Base-by-base conservation (phyloP, 30 jellyfish, hydroid and myxozoan genomes). In the Sanderia malayensis region DNA sequence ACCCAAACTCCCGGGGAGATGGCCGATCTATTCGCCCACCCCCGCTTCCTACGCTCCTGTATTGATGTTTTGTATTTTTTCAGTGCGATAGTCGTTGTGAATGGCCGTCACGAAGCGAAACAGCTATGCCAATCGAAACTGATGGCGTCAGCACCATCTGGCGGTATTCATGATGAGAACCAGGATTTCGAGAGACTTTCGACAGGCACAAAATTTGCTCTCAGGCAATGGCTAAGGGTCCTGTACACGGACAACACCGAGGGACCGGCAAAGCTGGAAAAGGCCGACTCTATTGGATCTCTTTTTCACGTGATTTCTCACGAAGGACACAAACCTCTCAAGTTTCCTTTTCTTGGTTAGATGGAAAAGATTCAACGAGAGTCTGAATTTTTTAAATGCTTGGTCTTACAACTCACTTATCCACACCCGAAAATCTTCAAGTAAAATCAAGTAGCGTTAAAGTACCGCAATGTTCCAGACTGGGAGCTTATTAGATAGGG, bases 241-340 rank as follows among this genome's bases (percentile, higher is more conserved):
- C 63, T 78, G 9, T 58, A 45, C 71, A 24, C 89, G 1, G 71
- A 78, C 4, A 29, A 64, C 18, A n/a, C n/a, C n/a, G n/a, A n/a
- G n/a, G 74, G 20, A 24, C n/a, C 41, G 57, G 34, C 63, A 4
- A 65, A 28, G 37, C 22, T 61, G 11, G 58, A 61, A 26, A 64
- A 67, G 31, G 61, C 89, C 1, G 89, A 78, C 61, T 78, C 89
- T 0, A 66, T 78, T 49, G 89, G 89, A 18, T 78, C 89, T 3
- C 59, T 78, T 22, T 78, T 78, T 46, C 89, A 78, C 52, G 89
- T 78, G 22, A 70, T 78, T 58, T 64, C 89, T 27, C 89, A 78
- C 61, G 89, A 78, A 71, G 89, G 89, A 31, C 89, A 78, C 59
- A 49, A 78, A 27, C 89, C 89, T 2, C 82, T 82, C 3, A 70